Evolutionary conservation across 2,113 vertebrate genomes (phyloP).

Genomic region (Tyrannus savana): DNA sequence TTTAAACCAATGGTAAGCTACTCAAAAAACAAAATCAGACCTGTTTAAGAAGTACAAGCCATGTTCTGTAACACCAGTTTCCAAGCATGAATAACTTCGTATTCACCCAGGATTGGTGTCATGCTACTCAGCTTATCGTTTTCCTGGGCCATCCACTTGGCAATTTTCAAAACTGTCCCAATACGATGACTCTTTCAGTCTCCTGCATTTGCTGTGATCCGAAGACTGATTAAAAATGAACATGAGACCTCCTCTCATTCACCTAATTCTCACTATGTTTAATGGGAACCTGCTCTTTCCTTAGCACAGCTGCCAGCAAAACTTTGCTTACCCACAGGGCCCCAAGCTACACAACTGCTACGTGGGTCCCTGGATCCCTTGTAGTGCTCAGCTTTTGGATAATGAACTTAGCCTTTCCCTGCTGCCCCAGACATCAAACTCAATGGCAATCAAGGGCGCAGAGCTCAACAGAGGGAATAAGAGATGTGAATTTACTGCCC

Average conservation of each 20-base stretch:
- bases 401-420: background rate
- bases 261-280: background rate
- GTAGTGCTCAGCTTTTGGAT: background rate
- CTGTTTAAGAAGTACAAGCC: background rate
- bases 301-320: background rate
- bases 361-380: background rate
- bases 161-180: background rate
- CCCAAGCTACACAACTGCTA: accelerated
- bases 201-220: background rate
- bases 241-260: background rate
- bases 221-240: background rate
- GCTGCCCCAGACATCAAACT: background rate
- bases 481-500: background rate
- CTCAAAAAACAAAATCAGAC: background rate
- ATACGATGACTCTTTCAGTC: background rate
- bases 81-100: background rate
- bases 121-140: background rate
- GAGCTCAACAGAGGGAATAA: background rate
- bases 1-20: background rate
- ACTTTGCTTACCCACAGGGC: background rate
- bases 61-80: background rate
- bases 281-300: background rate
- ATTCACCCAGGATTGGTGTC: background rate
- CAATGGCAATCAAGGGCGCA: background rate
- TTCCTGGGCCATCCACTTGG: background rate